Evolutionary conservation across 2,797 vertebrate species (phyloP).

Genomic region (Oreochromis mossambicus): DNA sequence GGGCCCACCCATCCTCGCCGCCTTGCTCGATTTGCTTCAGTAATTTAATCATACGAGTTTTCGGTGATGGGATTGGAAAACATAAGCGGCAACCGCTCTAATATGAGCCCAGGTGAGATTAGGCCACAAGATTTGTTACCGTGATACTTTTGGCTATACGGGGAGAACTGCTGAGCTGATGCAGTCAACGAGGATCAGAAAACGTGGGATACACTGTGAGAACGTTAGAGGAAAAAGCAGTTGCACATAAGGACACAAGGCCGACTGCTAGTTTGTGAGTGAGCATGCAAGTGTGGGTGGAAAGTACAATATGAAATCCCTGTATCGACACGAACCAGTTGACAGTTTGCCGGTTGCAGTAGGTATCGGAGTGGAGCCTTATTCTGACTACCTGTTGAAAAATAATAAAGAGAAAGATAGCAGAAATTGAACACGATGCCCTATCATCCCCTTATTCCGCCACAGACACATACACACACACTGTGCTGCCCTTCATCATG

Average conservation of each 20-base stretch:
- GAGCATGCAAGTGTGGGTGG: neutral
- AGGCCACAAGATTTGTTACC: conserved; percentile 25
- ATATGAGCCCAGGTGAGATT: conserved; percentile 36
- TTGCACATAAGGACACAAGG: neutral
- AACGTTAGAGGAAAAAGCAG: neutral
- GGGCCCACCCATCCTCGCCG: neutral
- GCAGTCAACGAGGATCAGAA: conserved; percentile 11
- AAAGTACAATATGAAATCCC: conserved; percentile 11
- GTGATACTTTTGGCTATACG: neutral
- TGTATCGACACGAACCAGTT: conserved; percentile 13
- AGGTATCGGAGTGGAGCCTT: conserved; percentile 22
- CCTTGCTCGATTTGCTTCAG: conserved; percentile 19
- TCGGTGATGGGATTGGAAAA: conserved; percentile 44
- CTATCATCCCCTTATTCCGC: neutral
- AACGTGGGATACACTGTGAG: neutral
- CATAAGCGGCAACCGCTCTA: conserved; percentile 3
- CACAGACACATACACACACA: neutral
- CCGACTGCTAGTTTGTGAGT: neutral
- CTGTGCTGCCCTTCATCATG: neutral
- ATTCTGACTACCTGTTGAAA: conserved; percentile 29
- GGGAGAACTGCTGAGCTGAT: conserved; percentile 21
- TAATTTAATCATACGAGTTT: conserved; percentile 55
- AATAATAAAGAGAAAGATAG: conserved; percentile 46
- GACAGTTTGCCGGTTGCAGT: conserved; percentile 20
- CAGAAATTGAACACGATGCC: conserved; percentile 32